Conservation (phyloP, 2,113 vertebrate species). For the Bos indicus region DNA sequence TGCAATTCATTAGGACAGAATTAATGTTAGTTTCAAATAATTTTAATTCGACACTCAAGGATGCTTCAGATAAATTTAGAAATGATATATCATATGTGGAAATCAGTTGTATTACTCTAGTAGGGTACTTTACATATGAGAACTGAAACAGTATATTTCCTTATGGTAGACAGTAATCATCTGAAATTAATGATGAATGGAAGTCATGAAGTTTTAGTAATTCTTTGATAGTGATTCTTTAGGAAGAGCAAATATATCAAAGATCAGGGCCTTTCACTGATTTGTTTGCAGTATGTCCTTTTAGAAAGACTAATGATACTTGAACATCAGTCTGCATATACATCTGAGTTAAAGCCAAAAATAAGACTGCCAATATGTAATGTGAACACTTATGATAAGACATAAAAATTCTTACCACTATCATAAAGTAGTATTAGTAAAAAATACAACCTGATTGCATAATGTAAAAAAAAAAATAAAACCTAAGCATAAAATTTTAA, state of each 20-base stretch:
- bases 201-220: neutral
- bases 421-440: neutral
- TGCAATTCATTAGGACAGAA: neutral
- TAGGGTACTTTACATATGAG: neutral
- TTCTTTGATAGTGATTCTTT: neutral
- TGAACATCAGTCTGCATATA: neutral
- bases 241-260: neutral
- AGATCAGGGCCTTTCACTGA: neutral
- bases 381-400: neutral
- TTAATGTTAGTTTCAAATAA: neutral
- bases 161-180: neutral
- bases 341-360: conserved; percentile 5
- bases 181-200: neutral
- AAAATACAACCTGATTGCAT: neutral
- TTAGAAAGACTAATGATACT: neutral
- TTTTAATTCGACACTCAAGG: neutral
- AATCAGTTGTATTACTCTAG: neutral
- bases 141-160: neutral
- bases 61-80: neutral
- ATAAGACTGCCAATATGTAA: neutral
- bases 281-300: neutral
- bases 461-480: neutral
- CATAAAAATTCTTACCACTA: neutral
- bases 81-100: neutral
- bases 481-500: neutral